Percentiles rank a stretch among this genome's conserved stretches.
These are phyloP conservation scores for Corapipo altera DNA, from an alignment of 2,113 vertebrate genomes.

Conservation along the genomic window DNA sequence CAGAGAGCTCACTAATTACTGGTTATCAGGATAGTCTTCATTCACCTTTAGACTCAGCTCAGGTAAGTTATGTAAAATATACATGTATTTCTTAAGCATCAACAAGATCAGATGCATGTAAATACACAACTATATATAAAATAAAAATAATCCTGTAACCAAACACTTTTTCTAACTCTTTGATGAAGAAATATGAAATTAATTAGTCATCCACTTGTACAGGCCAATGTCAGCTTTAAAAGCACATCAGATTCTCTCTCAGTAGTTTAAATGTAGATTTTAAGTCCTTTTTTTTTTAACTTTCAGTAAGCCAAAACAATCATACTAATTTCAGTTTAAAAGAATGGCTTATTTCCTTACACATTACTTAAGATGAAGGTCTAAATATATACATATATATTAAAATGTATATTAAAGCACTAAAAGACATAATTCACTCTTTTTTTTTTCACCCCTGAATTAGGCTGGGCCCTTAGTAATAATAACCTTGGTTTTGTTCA, in stretches of 20 bases:
- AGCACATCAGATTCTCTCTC: neutral
- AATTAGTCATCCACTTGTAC: neutral
- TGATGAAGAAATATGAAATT: constrained; percentile 23
- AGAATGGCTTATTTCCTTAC: neutral
- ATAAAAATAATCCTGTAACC: neutral
- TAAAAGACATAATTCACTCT: neutral
- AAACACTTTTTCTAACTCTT: constrained; percentile 8
- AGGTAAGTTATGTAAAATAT: neutral
- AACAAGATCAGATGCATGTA: constrained; percentile 17
- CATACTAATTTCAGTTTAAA: constrained; percentile 14
- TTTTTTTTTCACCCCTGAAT: neutral
- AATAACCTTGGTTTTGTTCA: neutral
- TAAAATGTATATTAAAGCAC: neutral
- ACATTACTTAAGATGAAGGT: neutral
- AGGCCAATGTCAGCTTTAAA: neutral
- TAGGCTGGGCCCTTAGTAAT: neutral
- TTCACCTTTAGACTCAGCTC: neutral
- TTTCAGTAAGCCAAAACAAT: neutral
- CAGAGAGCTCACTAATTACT: neutral
- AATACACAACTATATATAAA: neutral
- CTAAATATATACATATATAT: constrained; percentile 31
- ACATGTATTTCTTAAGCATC: neutral
- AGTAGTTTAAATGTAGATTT: neutral
- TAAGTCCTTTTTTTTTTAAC: neutral
- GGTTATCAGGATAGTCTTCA: neutral